Evolutionary conservation across 2,888 invertebrate genomes (phyloP).

Genomic region (Beris chalybata): DNA sequence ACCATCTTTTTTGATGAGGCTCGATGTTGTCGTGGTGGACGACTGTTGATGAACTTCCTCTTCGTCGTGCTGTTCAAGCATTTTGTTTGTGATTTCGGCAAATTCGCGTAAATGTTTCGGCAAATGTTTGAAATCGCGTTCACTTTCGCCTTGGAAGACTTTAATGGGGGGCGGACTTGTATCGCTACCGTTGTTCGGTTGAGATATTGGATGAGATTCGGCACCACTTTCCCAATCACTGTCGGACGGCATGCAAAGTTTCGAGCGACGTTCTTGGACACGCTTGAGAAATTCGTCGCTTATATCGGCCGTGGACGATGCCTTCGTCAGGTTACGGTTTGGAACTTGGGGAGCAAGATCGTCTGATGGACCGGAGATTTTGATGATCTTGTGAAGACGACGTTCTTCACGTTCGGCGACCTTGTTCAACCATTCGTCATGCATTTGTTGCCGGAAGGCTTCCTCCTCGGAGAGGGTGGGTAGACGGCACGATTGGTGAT

Average conservation of each 20-base stretch:
- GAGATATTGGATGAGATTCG: slow-evolving; percentile 56
- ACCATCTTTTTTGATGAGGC: slow-evolving; percentile 54
- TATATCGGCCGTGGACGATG: slow-evolving; percentile 53
- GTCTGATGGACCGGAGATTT: slow-evolving; percentile 66
- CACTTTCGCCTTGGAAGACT: slow-evolving; percentile 67
- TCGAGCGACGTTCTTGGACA: slow-evolving; percentile 71
- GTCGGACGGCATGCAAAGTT: slow-evolving; percentile 68
- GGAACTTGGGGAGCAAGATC: slow-evolving; percentile 42
- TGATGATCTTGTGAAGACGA: slow-evolving; percentile 77
- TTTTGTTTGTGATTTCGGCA: slow-evolving; percentile 60
- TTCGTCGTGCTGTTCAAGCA: slow-evolving; percentile 46
- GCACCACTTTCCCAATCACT: slow-evolving; percentile 66
- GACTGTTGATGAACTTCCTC: slow-evolving; percentile 37
- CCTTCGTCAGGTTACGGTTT: slow-evolving; percentile 34
- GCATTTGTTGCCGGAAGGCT: slow-evolving; percentile 77
- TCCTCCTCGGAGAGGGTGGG: slow-evolving; percentile 70
- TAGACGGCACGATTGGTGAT: slow-evolving; percentile 44
- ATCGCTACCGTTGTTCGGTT: slow-evolving; percentile 44
- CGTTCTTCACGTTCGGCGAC: slow-evolving; percentile 77
- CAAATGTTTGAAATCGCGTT: slow-evolving; percentile 65
- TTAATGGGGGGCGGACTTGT: slow-evolving; percentile 57
- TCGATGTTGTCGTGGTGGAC: slow-evolving; percentile 49
- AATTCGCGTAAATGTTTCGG: slow-evolving; percentile 81
- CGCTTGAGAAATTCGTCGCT: slow-evolving; percentile 78
- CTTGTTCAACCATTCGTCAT: slow-evolving; percentile 78